Percentiles rank a stretch among this genome's conserved stretches.
These are phyloP conservation scores for Hyaena hyaena DNA, from an alignment of 2,113 vertebrate species.

Conservation along the genomic window DNA sequence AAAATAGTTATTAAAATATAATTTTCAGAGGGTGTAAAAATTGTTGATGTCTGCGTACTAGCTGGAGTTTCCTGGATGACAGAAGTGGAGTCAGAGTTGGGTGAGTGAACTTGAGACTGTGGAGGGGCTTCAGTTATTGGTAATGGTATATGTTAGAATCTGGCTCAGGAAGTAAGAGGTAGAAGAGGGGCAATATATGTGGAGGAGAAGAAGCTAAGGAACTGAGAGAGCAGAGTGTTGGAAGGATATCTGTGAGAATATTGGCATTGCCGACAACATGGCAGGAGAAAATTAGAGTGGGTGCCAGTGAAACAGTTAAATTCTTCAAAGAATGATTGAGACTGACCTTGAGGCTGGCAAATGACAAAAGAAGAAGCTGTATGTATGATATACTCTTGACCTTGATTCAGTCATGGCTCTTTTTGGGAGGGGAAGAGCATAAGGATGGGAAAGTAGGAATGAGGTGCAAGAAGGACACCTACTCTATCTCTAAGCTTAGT, in stretches of 20 bases:
- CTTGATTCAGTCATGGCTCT: background rate
- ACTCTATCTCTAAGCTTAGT: background rate
- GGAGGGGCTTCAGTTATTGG: no score
- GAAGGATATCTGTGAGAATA: background rate
- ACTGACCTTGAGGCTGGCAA: background rate
- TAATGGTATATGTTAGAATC: background rate
- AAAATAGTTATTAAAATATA: background rate
- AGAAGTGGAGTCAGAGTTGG: background rate
- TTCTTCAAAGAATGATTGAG: background rate
- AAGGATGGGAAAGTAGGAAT: background rate
- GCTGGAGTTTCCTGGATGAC: background rate
- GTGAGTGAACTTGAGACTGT: background rate
- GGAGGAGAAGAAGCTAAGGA: background rate
- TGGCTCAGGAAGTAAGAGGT: background rate
- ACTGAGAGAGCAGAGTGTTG: accelerated
- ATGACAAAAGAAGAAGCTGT: background rate
- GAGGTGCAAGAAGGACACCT: background rate
- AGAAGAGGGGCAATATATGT: background rate
- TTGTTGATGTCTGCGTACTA: background rate
- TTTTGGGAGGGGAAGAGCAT: background rate
- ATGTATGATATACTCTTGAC: background rate
- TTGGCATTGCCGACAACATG: background rate
- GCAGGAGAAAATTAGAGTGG: background rate
- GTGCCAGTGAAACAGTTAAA: background rate
- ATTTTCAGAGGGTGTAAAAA: background rate